Evolutionary conservation across 2,113 vertebrate species (phyloP).

Genomic region (Brevimyrus niger): DNA sequence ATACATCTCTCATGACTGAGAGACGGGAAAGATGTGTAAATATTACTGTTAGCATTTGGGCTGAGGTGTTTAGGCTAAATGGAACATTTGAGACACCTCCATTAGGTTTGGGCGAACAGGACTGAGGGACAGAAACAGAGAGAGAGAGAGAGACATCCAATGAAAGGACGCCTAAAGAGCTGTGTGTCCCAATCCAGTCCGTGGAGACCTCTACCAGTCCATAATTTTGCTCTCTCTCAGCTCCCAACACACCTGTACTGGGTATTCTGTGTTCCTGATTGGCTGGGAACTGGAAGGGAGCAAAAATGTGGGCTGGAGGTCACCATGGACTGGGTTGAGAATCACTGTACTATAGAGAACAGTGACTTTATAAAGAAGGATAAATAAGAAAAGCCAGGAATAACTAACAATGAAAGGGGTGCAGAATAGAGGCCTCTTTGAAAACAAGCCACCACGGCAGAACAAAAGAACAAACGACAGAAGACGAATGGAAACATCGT

Average conservation of each 20-base stretch:
- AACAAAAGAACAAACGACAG: neutral
- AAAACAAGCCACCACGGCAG: neutral
- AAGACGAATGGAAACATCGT: neutral
- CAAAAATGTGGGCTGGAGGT: neutral
- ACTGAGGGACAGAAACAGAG: neutral
- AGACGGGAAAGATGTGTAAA: neutral
- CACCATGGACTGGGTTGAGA: neutral
- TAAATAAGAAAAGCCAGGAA: neutral
- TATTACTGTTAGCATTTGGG: neutral
- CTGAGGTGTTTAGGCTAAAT: neutral
- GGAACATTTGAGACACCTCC: neutral
- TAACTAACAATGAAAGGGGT: neutral
- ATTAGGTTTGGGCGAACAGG: neutral
- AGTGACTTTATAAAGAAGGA: neutral
- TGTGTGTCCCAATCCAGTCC: neutral
- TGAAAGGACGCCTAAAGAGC: neutral
- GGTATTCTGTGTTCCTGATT: neutral
- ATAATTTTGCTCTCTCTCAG: neutral
- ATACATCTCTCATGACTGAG: neutral
- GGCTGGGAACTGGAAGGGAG: neutral
- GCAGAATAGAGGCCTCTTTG: neutral
- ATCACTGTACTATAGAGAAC: neutral
- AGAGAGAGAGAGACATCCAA: neutral
- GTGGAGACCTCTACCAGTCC: neutral
- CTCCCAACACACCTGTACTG: neutral